Percentiles rank a stretch among this genome's conserved stretches.
phyloP scores from a whole-genome alignment of 1,140 invertebrate genomes.

The Cydia strobilella region DNA sequence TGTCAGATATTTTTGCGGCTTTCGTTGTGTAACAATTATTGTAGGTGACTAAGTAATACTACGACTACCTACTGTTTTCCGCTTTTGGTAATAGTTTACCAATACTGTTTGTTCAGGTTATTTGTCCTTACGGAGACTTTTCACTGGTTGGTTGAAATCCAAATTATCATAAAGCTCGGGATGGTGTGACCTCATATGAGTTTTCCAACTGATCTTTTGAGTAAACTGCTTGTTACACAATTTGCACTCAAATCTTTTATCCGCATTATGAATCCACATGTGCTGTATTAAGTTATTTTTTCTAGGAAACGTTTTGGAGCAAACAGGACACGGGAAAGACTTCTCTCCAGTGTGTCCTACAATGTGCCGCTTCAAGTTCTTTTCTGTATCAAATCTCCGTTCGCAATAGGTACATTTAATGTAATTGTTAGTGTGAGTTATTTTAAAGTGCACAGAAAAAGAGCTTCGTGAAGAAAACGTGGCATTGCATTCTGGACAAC shows the following conservation, averaged over 20 bases:
- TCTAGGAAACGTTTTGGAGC: constrained; percentile 55
- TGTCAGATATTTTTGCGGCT: too few relatives aligned
- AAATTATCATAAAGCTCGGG: constrained; percentile 34
- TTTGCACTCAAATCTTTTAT: constrained; percentile 81
- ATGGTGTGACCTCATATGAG: constrained; percentile 50
- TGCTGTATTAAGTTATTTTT: constrained; percentile 51
- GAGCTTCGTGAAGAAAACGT: constrained; percentile 37
- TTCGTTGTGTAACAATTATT: too few relatives aligned
- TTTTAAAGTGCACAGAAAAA: constrained; percentile 44
- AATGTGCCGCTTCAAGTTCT: constrained; percentile 55
- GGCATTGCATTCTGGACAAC: constrained; percentile 42
- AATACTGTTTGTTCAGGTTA: background rate
- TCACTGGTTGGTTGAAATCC: background rate
- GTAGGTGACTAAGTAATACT: too few relatives aligned
- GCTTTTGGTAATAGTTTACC: background rate
- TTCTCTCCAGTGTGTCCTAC: constrained; percentile 74
- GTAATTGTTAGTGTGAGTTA: constrained; percentile 42
- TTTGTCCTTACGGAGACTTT: background rate
- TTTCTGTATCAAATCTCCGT: constrained; percentile 41
- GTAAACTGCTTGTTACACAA: constrained; percentile 81
- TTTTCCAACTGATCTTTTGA: constrained; percentile 57
- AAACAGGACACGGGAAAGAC: constrained; percentile 73
- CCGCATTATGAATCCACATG: constrained; percentile 78
- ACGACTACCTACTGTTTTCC: background rate
- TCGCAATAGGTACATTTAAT: constrained; percentile 42